Evolutionary conservation across 2,113 vertebrate species (phyloP).

Genomic region (Pongo pygmaeus): DNA sequence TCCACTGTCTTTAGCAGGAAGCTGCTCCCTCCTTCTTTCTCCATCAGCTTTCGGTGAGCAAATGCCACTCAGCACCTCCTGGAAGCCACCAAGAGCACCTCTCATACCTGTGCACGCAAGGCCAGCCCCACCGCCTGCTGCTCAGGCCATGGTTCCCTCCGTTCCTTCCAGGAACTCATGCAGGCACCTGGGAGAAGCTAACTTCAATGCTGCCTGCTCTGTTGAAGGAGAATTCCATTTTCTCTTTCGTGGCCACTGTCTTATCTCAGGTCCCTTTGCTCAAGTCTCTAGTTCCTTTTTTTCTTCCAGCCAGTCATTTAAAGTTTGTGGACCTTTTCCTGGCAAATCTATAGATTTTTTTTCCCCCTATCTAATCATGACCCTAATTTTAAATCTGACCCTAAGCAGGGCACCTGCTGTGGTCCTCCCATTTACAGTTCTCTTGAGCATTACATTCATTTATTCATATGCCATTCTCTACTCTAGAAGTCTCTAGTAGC

Average conservation of each 20-base stretch:
- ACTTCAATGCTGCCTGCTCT: fast-evolving
- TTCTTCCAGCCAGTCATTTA: neutral
- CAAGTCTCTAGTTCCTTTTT: neutral
- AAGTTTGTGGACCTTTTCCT: neutral
- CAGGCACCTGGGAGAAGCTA: no score
- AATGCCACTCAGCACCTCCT: neutral
- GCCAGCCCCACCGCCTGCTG: no score
- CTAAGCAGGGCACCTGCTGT: neutral
- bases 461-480: neutral
- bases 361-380: neutral
- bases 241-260: neutral
- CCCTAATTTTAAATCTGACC: neutral
- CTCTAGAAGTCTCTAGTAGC: neutral
- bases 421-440: neutral
- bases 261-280: neutral
- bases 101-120: no score
- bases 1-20: neutral
- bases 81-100: neutral
- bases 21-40: neutral
- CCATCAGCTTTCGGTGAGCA: fast-evolving
- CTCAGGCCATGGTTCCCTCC: no score
- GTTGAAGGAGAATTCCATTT: neutral
- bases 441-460: neutral
- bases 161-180: neutral
- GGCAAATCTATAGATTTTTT: neutral